phyloP scores from a whole-genome alignment of 2,113 vertebrate genomes.

The Oxyura jamaicensis region DNA sequence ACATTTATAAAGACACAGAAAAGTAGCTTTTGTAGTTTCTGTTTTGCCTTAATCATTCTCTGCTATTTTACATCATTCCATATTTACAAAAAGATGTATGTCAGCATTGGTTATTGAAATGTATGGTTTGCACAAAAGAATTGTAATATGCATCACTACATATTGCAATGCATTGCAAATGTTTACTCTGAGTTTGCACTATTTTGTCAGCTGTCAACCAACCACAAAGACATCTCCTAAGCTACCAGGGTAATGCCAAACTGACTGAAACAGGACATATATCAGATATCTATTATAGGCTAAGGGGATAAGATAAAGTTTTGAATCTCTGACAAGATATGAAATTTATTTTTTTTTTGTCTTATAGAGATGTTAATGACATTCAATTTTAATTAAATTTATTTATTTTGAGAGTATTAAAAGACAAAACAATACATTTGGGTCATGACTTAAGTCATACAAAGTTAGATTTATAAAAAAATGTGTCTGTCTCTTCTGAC shows the following conservation, averaged over 20 bases:
- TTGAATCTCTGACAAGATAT: not conserved
- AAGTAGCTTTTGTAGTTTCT: not conserved
- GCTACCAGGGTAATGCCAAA: not conserved
- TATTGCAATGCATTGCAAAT: not conserved
- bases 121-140: not conserved
- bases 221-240: not conserved
- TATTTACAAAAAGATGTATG: not conserved
- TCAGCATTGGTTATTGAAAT: not conserved
- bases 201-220: not conserved
- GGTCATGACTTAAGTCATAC: not conserved
- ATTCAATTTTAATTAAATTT: not conserved
- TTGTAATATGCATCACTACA: not conserved
- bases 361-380: not conserved
- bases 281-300: not conserved
- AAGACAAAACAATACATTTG: not conserved
- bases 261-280: not conserved
- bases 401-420: not conserved
- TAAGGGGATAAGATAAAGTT: not conserved
- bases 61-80: not conserved
- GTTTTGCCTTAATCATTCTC: not conserved
- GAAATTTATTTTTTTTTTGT: not conserved
- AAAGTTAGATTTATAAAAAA: not conserved
- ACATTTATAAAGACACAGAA: not conserved
- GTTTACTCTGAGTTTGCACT: not conserved
- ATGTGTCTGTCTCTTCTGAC: not conserved